Evolutionary conservation across 2,888 invertebrate genomes (phyloP).

Genomic region (Stramonita haemastoma): DNA sequence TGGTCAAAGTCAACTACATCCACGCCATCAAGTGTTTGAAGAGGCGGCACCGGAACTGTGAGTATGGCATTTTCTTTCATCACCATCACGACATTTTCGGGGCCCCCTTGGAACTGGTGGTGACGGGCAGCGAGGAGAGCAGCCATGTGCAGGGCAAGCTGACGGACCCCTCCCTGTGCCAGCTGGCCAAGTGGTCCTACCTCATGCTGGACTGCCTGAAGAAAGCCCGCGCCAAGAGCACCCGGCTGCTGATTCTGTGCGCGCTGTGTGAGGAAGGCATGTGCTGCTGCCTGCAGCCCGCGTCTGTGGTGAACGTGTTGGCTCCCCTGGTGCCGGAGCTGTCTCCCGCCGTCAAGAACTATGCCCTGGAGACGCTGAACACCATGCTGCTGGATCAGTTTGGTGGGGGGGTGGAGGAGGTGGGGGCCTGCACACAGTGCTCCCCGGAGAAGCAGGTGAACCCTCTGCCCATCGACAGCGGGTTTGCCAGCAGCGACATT

Average conservation of each 20-base stretch:
- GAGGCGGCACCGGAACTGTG: conserved; percentile 69
- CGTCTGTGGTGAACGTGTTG: conserved; percentile 60
- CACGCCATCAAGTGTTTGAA: conserved; percentile 74
- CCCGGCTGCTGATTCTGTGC: conserved; percentile 63
- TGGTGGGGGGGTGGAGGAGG: conserved; percentile 55
- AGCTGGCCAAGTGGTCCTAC: conserved; percentile 57
- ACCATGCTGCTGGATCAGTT: conserved; percentile 68
- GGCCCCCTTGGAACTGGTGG: conserved; percentile 46
- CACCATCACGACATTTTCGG: conserved; percentile 76
- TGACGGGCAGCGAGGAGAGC: conserved; percentile 42
- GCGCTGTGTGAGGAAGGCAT: conserved; percentile 67
- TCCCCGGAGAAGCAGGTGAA: not conserved
- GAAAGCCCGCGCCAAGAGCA: conserved; percentile 57
- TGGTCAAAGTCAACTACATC: conserved; percentile 73
- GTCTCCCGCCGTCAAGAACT: conserved; percentile 64
- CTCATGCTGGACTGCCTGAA: conserved; percentile 66
- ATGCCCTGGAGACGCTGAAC: conserved; percentile 65
- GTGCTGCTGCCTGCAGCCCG: conserved; percentile 73
- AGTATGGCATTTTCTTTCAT: conserved; percentile 66
- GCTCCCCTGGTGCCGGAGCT: conserved; percentile 57
- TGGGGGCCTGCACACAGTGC: conserved; percentile 26
- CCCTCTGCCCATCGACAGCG: conserved; percentile 68
- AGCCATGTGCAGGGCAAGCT: not conserved
- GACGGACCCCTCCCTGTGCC: conserved; percentile 28
- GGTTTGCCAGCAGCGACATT: conserved; percentile 71